Evolutionary conservation across 2,797 vertebrate genomes (phyloP), one percentile per base, ranked within the genome.

Genomic region (Lycodopsis pacificus): DNA sequence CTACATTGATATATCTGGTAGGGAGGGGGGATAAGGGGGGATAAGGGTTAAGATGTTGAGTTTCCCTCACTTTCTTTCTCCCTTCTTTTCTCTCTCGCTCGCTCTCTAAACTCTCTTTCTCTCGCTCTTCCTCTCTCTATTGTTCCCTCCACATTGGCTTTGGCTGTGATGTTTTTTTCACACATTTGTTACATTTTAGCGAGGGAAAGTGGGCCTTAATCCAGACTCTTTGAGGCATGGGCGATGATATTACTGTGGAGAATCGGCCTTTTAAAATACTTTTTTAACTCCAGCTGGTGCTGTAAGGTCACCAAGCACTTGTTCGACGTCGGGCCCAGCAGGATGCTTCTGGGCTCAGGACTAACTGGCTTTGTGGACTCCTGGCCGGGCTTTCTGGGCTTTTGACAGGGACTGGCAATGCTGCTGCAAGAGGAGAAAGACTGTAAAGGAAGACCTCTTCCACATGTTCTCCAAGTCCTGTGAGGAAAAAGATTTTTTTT

Each of bases 1-100:
- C 85, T 91, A 86, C 92, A 91, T 70, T 92, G 90, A 94, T 90
- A 89, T 86, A 89, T 91, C 83, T 91, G 79, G 76, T 67, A 79
- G 68, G 57, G 77, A 68, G 59, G 75, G 38, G 69, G 44, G 44
- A 13, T 8, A 25, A 38, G 40, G 61, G 68, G 76, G 71, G 84
- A 79, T 77, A 82, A 82, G 85, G 71, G 84, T 80, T 77, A 82
- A 82, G 85, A 88, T 81, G 79, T 78, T 73, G 66, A 82, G 83
- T 83, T 85, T 10, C 68, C 68, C 63, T 66, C 76, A 83, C 77
- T 82, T 86, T 79, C 73, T 71, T 78, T 56, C 80, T 62, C 61
- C 65, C 40, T 57, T 74, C 65, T 74, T 79, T 81, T 75, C 53
- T 40, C 40, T 40, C 38, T 40, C 46, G 14, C 25, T 44, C 49